These are phyloP conservation scores for Lasioglossum oenotherae DNA, from an alignment of 2,888 invertebrate species.

Conservation along the genomic window DNA sequence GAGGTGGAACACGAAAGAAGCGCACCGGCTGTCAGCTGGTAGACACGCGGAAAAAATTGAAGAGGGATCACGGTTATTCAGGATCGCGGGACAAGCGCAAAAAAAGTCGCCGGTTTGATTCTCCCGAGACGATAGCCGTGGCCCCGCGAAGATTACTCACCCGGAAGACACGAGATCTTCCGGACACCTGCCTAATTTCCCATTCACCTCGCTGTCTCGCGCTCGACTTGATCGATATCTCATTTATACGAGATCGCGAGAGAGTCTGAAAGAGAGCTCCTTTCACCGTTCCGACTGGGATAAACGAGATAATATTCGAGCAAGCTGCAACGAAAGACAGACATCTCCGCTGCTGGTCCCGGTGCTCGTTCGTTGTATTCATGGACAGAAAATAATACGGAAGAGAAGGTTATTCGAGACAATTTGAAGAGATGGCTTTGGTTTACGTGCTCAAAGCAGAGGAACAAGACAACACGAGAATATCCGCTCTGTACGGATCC, in stretches of 20 bases:
- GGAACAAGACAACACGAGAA: background rate
- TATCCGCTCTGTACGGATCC: background rate
- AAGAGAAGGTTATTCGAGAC: background rate
- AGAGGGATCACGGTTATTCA: background rate
- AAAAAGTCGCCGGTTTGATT: background rate
- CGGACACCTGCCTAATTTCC: slow-evolving; percentile 6
- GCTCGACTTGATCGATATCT: background rate
- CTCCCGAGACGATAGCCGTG: background rate
- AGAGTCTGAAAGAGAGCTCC: background rate
- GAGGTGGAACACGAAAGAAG: background rate
- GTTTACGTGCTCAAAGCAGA: background rate
- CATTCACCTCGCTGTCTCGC: background rate
- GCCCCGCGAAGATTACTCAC: background rate
- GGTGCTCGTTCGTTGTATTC: background rate
- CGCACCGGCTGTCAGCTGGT: background rate
- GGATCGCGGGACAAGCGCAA: background rate
- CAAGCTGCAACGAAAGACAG: background rate
- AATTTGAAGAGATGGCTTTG: background rate
- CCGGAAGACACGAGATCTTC: background rate
- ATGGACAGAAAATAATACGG: background rate
- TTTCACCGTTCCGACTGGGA: background rate
- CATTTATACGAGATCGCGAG: background rate
- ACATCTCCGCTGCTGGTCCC: background rate
- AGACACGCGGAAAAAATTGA: slow-evolving; percentile 9
- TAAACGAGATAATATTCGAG: background rate